Evolutionary conservation across 2,888 invertebrate species (phyloP), one percentile per base, ranked within the genome.

Genomic region (Cacoxenus indagator): DNA sequence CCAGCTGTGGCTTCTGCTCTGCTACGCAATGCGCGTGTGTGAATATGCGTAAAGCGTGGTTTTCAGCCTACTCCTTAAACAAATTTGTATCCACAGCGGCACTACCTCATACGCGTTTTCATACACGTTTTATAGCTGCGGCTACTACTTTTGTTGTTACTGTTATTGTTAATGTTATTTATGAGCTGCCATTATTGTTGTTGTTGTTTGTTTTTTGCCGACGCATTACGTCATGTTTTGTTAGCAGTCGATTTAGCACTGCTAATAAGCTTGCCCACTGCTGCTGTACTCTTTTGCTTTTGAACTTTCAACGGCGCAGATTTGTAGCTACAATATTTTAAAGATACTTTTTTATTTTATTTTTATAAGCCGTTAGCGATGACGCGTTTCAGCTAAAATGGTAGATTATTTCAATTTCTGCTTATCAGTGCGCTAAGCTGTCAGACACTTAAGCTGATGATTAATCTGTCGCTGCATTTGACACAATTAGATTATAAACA

Each of bases 191-290:
- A 54, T 72, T 67, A 67, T 74, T 72, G 65, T 51, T 67, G 59
- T 51, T 64, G 46, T 66, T 65, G 17, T 17, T 31, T n/a, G 45
- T 66, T 67, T 62, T 51, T 68, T 62, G 54, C 51, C 66, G 45
- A 67, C 72, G 27, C 43, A 31, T 73, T 75, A 71, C 75, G 75
- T 71, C 75, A 75, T 75, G 70, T 69, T 27, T 70, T 72, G 74
- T 72, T 68, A 37, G 54, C 45, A 59, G 14, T 29, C 22, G 51
- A 22, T 19, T 51, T 51, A 51, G n/a, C n/a, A n/a, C n/a, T n/a
- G n/a, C 24, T 51, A 51, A 51, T 51, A 22, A 51, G 9, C 9
- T 37, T 37, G 37, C 37, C 17, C 22, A 51, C 51, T 51, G 17
- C 48, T 4, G 31, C 9, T 31, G 31, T 11, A 37, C 51, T 51